A percentile compares a stretch with the other conserved stretches of the same genome.
phyloP scores from a whole-genome alignment of 2,797 vertebrate genomes.

The Masticophis lateralis region DNA sequence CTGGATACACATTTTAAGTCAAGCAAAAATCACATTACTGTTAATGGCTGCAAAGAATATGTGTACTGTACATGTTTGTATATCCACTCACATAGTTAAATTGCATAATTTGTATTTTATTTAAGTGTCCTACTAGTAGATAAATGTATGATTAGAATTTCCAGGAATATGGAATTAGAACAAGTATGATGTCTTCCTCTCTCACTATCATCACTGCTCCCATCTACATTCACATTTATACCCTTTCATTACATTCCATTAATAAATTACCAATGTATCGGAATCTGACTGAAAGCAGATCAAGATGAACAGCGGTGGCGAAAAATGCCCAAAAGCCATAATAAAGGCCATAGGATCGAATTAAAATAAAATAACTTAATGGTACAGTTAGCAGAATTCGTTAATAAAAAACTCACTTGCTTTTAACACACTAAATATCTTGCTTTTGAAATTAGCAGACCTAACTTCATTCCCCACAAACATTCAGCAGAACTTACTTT shows the following conservation, averaged over 20 bases:
- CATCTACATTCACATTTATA: background rate
- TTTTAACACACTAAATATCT: background rate
- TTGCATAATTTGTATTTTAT: background rate
- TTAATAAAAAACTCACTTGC: background rate
- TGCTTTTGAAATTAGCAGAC: background rate
- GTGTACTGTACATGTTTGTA: background rate
- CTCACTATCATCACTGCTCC: background rate
- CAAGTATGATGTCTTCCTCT: background rate
- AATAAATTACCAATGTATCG: background rate
- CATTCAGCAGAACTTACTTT: slow-evolving; percentile 71
- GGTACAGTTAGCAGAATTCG: background rate
- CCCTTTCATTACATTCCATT: background rate
- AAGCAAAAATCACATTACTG: background rate
- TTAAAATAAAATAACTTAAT: background rate
- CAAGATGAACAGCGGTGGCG: background rate
- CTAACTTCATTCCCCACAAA: background rate
- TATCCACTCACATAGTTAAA: background rate
- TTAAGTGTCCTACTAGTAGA: background rate
- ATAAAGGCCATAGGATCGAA: background rate
- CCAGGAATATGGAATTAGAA: background rate
- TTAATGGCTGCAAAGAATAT: background rate
- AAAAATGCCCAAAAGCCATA: background rate
- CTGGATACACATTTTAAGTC: background rate
- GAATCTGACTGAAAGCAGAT: background rate
- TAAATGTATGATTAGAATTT: background rate